Evolutionary conservation across 2,113 vertebrate genomes (phyloP).

Genomic region (Lepisosteus osseus): DNA sequence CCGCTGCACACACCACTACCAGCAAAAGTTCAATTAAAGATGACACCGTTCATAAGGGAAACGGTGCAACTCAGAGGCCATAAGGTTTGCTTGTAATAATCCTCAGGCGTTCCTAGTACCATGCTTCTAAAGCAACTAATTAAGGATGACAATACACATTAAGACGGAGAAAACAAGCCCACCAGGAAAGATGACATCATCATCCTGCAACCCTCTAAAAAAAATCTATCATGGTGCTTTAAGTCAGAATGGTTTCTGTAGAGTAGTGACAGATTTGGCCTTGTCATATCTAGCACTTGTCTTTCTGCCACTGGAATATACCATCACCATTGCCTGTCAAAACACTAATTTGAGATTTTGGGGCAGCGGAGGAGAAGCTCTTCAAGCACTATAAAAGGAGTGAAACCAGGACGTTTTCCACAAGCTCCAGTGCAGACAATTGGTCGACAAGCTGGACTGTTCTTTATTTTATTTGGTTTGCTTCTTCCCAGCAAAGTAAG

Average conservation of each 20-base stretch:
- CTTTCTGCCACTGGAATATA: neutral
- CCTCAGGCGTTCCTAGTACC: constrained; percentile 13
- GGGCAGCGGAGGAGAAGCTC: neutral
- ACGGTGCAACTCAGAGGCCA: constrained; percentile 7
- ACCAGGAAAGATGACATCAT: constrained; percentile 9
- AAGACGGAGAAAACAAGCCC: constrained; percentile 10
- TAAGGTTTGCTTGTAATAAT: constrained; percentile 11
- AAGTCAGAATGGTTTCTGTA: constrained; percentile 5
- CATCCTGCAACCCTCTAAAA: neutral
- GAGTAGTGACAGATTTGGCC: neutral
- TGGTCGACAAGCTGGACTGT: neutral
- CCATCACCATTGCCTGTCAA: neutral
- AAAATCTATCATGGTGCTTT: constrained; percentile 1
- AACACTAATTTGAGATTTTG: neutral
- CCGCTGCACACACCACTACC: constrained; percentile 17
- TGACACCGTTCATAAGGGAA: constrained; percentile 17
- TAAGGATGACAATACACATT: neutral
- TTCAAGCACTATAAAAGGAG: constrained; percentile 20
- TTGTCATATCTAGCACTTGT: neutral
- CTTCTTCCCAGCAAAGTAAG: constrained; percentile 30
- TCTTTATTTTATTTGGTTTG: constrained; percentile 8
- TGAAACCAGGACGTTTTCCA: neutral
- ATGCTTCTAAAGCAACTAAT: constrained; percentile 6
- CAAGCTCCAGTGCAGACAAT: constrained; percentile 12
- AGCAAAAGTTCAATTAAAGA: constrained; percentile 21